These are phyloP conservation scores for Chamaea fasciata DNA, from an alignment of 2,113 vertebrate genomes.

Conservation along the genomic window DNA sequence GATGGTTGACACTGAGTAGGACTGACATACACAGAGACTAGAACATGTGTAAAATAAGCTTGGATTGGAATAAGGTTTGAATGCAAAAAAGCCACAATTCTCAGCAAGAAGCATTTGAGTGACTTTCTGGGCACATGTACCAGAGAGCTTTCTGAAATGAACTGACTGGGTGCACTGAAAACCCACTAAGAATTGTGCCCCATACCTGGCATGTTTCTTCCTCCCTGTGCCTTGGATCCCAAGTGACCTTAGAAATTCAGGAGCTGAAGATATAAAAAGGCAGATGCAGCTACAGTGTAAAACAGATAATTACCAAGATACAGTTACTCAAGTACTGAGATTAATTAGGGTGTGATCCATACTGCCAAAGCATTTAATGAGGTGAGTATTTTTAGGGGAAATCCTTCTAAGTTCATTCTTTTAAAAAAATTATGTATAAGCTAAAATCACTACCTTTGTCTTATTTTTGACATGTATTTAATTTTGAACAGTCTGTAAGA, in stretches of 20 bases:
- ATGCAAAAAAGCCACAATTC: background rate
- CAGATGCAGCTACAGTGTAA: background rate
- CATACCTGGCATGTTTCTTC: background rate
- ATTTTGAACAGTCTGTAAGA: background rate
- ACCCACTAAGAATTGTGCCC: background rate
- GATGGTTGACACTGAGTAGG: background rate
- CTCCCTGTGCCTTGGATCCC: background rate
- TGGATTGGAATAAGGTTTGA: background rate
- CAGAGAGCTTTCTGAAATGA: background rate
- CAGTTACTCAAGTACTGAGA: background rate
- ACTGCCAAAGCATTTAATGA: background rate
- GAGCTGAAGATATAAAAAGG: background rate
- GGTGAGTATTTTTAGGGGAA: background rate
- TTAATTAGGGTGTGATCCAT: background rate
- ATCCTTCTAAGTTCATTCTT: background rate
- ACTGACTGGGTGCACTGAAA: background rate
- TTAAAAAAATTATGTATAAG: background rate
- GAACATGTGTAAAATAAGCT: background rate
- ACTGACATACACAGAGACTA: background rate
- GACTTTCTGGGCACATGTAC: background rate
- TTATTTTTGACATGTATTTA: background rate
- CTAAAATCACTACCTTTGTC: background rate
- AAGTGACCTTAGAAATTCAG: background rate
- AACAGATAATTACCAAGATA: background rate
- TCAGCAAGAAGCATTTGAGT: background rate